Evolutionary conservation across 2,113 vertebrate genomes (phyloP).

Genomic region (Paradisaea rubra): DNA sequence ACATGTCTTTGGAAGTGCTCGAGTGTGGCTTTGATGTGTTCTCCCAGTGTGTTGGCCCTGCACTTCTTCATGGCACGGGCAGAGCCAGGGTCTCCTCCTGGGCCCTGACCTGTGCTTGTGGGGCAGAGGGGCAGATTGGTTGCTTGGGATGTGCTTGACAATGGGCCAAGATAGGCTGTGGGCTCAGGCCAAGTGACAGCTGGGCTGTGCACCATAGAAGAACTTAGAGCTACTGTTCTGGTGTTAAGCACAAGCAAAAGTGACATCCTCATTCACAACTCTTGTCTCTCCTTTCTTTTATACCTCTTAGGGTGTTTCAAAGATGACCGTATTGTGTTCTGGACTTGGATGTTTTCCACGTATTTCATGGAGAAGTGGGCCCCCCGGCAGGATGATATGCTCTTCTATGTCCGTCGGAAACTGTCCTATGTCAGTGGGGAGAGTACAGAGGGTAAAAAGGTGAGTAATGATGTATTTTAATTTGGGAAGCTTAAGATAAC

Average conservation of each 20-base stretch:
- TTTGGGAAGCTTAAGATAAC: not conserved
- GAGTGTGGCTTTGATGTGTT: not conserved
- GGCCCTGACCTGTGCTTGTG: not conserved
- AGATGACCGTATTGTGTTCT: constrained; percentile 97
- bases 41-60: fast-evolving
- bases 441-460: constrained; percentile 79
- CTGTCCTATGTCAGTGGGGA: constrained; percentile 73
- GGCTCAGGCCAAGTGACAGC: not conserved
- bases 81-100: no score
- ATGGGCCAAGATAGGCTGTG: fast-evolving
- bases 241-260: not conserved
- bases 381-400: constrained; percentile 91
- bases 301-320: constrained; percentile 84
- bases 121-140: not conserved
- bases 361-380: constrained; percentile 98
- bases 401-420: constrained; percentile 93
- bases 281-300: not conserved
- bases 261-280: not conserved
- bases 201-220: not conserved
- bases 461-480: not conserved
- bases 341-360: constrained; percentile 99
- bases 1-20: not conserved
- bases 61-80: not conserved
- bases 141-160: not conserved
- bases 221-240: not conserved